Conservation (phyloP, 2,888 invertebrate species). For the Neoitamus cyanurus region DNA sequence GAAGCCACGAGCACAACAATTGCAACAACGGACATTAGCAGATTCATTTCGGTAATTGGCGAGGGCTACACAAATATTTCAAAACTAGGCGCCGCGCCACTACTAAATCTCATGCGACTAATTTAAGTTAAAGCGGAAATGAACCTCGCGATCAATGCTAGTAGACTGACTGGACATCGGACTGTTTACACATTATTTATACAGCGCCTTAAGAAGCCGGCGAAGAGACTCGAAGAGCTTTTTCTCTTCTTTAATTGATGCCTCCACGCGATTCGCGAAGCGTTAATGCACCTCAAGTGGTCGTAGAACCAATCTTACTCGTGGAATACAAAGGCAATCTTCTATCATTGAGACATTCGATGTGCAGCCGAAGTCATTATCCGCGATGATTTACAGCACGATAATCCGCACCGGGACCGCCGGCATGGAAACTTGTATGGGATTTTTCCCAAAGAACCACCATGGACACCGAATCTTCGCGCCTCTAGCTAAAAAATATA, state of each 20-base stretch:
- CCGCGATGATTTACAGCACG: not conserved
- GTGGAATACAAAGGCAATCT: no score
- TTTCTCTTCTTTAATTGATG: not conserved
- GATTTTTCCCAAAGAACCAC: not conserved
- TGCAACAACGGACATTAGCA: not conserved
- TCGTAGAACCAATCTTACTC: not conserved
- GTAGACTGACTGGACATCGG: not conserved
- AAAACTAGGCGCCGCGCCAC: not conserved
- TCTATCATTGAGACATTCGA: not conserved
- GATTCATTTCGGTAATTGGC: not conserved
- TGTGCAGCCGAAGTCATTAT: not conserved
- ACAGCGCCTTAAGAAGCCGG: not conserved
- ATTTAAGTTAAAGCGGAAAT: not conserved
- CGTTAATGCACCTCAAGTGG: no score
- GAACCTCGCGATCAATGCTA: not conserved
- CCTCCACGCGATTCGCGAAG: not conserved
- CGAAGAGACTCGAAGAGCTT: not conserved
- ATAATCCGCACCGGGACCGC: not conserved
- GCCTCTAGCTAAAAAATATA: not conserved
- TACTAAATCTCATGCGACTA: not conserved
- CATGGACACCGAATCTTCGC: not conserved
- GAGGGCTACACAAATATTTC: not conserved
- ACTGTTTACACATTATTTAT: constrained; percentile 16
- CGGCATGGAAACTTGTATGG: not conserved
- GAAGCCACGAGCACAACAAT: not conserved